Evolutionary conservation across 2,888 invertebrate species (phyloP).

Genomic region (Patella depressa): DNA sequence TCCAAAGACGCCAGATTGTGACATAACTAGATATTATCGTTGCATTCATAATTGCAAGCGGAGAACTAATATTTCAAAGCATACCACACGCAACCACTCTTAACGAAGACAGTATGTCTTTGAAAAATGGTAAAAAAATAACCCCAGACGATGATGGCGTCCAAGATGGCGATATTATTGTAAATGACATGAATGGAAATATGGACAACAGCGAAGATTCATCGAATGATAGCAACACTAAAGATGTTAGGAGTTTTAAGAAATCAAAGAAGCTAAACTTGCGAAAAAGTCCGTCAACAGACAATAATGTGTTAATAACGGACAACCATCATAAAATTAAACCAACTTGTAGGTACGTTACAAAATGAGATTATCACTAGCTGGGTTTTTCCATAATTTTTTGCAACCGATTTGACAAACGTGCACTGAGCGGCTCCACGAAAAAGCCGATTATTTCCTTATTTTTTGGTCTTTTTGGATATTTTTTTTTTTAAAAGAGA

Average conservation of each 20-base stretch:
- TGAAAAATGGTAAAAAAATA: conserved; percentile 3
- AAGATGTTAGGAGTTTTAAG: conserved; percentile 45
- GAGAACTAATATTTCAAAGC: background rate
- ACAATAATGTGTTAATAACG: conserved; percentile 26
- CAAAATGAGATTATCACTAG: no score
- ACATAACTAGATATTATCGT: background rate
- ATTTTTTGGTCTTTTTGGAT: no score
- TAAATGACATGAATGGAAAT: conserved; percentile 43
- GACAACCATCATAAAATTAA: conserved; percentile 33
- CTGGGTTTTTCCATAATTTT: no score
- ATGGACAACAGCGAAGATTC: conserved; percentile 36
- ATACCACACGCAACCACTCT: background rate
- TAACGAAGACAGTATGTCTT: background rate
- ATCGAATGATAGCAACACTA: conserved; percentile 32
- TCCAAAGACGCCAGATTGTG: background rate
- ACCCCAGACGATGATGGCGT: conserved; percentile 33
- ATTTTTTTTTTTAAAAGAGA: no score
- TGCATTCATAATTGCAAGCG: background rate
- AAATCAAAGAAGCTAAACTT: conserved; percentile 56
- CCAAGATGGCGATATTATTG: conserved; percentile 59
- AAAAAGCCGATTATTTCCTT: no score
- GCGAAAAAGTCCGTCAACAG: conserved; percentile 49
- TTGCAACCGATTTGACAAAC: no score
- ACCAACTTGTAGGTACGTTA: conserved; percentile 38
- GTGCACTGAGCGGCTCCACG: no score